These are phyloP conservation scores for Drosophila equinoxialis DNA, from an alignment of 1,140 invertebrate genomes.

Conservation along the genomic window DNA sequence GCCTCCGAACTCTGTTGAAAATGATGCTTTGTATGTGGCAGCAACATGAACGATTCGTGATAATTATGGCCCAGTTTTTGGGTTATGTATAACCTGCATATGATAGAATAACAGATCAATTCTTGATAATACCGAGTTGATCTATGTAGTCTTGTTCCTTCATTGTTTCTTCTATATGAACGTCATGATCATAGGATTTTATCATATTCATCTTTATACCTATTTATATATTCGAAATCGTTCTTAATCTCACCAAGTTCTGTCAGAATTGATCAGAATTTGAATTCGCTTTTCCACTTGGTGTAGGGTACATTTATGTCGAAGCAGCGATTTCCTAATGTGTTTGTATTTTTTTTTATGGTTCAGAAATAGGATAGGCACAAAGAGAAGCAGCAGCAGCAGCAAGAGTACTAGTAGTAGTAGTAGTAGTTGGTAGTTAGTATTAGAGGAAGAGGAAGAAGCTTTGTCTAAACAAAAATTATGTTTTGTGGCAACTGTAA, in stretches of 20 bases:
- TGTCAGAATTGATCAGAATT: too few species aligned
- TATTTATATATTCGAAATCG: too few species aligned
- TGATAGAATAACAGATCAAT: too few species aligned
- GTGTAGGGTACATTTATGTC: too few species aligned
- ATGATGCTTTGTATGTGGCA: not conserved
- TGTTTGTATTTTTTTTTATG: not conserved
- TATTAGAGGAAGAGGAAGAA: not conserved
- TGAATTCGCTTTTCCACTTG: too few species aligned
- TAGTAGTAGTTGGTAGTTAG: not conserved
- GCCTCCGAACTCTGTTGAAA: not conserved
- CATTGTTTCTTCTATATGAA: too few species aligned
- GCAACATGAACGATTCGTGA: slow-evolving; percentile 25
- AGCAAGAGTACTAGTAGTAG: not conserved
- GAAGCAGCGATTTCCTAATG: too few species aligned
- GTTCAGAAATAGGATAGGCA: not conserved
- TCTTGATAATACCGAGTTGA: too few species aligned
- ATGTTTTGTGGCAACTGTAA: slow-evolving; percentile 78
- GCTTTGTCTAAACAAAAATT: slow-evolving; percentile 74
- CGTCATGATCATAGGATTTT: too few species aligned
- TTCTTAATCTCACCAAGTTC: too few species aligned
- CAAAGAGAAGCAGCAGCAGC: slow-evolving; percentile 2
- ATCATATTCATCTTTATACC: too few species aligned
- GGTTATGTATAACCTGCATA: not conserved
- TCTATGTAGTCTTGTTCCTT: too few species aligned
- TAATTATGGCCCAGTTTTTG: slow-evolving; percentile 64